Evolutionary conservation across 2,888 invertebrate genomes (phyloP), one percentile per base, ranked within the genome.

Genomic region (Lasioglossum zephyrum): DNA sequence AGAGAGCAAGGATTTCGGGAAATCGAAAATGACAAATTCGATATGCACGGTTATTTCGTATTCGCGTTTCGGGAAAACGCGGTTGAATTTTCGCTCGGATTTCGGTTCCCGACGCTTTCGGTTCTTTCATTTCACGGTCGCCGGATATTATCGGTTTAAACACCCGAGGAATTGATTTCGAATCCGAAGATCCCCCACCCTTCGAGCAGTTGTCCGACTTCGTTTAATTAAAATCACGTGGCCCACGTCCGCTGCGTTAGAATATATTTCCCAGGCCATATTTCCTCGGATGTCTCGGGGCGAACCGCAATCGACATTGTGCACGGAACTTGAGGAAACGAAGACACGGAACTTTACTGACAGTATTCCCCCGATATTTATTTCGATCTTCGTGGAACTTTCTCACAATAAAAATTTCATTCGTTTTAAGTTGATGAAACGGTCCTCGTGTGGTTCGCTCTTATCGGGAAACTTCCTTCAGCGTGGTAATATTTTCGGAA

Each of bases 21-120:
- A 90, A 90, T 90, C 87, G 90, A 81, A 88, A 90, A 88, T 82
- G 89, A 84, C 83, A 89, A 88, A 90, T 88, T 89, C 83, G 90
- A 90, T 90, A 80, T 84, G 77, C 78, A 63, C 74, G 22, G 82
- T 81, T 81, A 89, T 90, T 77, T 84, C 89, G 77, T 79, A 83
- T 88, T 88, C 81, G 81, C 80, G 74, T 84, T 85, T 87, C 73
- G 53, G 83, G 77, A 74, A 82, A 88, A 69, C 79, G 41, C 77
- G 83, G 78, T 66, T 72, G 81, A 85, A 87, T 85, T 85, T 81
- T 77, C 78, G 66, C 44, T 53, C 63, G 78, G 53, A 82, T 81
- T 76, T 72, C 74, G 86, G 81, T 82, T 84, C 81, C 31, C 60
- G 41, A 44, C 53, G 53, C n/a, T 53, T 53, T 53, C 53, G 53